Percentiles rank a stretch among this genome's conserved stretches.
Conservation (phyloP, 2,888 invertebrate species). For the Bursaphelenchus okinawaensis region DNA sequence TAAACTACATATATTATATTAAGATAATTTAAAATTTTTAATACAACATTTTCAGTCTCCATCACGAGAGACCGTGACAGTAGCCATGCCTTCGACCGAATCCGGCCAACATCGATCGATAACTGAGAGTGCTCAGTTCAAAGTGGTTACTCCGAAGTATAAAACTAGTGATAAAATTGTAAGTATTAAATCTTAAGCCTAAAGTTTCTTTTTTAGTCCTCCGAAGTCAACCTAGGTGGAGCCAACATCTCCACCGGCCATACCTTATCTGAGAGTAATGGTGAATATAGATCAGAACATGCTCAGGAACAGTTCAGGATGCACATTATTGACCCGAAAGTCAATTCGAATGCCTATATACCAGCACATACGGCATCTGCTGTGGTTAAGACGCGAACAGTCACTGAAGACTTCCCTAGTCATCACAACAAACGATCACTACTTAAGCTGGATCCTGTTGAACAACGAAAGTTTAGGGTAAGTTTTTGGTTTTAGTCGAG, state of each 20-base stretch:
- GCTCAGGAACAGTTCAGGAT: slow-evolving; percentile 53
- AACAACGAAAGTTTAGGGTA: slow-evolving; percentile 49
- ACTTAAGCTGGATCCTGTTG: slow-evolving; percentile 56
- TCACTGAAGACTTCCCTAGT: slow-evolving; percentile 53
- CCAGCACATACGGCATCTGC: slow-evolving; percentile 31
- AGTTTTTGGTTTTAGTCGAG: neutral
- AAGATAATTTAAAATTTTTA: too few species aligned
- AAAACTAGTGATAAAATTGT: slow-evolving; percentile 49
- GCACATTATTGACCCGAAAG: slow-evolving; percentile 58
- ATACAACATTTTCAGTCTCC: neutral
- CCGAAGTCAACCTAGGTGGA: slow-evolving; percentile 26
- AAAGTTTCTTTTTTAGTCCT: slow-evolving; percentile 19
- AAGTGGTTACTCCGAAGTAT: slow-evolving; percentile 52
- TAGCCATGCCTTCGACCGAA: neutral
- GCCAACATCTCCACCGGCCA: slow-evolving; percentile 1
- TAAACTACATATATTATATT: too few species aligned
- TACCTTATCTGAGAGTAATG: slow-evolving; percentile 29
- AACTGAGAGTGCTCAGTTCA: slow-evolving; percentile 22
- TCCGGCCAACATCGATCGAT: neutral
- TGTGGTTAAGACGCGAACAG: slow-evolving; percentile 34
- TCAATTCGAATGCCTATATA: slow-evolving; percentile 42
- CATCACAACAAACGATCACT: slow-evolving; percentile 49
- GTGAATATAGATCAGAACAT: slow-evolving; percentile 54
- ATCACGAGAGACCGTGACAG: neutral
- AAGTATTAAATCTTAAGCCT: slow-evolving; percentile 14